Evolutionary conservation across 2,888 invertebrate species (phyloP).

Genomic region (Calliphora vomitoria): DNA sequence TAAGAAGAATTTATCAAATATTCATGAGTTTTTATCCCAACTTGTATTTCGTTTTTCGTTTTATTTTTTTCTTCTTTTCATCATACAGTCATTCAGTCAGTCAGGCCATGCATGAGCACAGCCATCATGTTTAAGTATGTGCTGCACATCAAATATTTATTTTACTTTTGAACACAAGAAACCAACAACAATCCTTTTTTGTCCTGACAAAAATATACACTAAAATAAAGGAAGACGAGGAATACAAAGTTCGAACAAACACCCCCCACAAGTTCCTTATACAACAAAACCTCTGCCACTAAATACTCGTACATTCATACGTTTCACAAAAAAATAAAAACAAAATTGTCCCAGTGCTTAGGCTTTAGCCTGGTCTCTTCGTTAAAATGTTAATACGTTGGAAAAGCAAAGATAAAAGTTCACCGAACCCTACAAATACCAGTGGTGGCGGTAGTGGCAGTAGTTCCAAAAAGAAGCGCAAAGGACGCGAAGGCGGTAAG

Average conservation of each 20-base stretch:
- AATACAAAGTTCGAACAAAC: slow-evolving; percentile 36
- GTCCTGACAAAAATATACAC: slow-evolving; percentile 48
- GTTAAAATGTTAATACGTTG: slow-evolving; percentile 90
- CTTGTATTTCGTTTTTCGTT: slow-evolving; percentile 19
- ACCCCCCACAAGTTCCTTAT: slow-evolving; percentile 11
- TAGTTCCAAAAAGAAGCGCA: slow-evolving; percentile 92
- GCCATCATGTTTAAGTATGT: slow-evolving; percentile 54
- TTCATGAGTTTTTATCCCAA: slow-evolving; percentile 63
- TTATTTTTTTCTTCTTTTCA: slow-evolving; percentile 31
- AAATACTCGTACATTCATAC: slow-evolving; percentile 4
- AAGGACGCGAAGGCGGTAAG: slow-evolving; percentile 92
- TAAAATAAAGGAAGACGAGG: slow-evolving; percentile 27
- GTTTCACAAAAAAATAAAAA: neutral
- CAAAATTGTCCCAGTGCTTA: slow-evolving; percentile 39
- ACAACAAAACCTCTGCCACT: slow-evolving; percentile 13
- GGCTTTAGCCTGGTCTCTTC: slow-evolving; percentile 58
- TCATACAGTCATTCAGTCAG: slow-evolving; percentile 3
- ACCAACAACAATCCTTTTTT: slow-evolving; percentile 58
- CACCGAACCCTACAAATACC: slow-evolving; percentile 87
- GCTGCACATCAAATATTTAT: slow-evolving; percentile 70
- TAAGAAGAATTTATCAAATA: slow-evolving; percentile 66
- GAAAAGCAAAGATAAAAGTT: slow-evolving; percentile 93
- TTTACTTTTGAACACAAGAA: slow-evolving; percentile 53
- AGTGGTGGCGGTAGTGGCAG: slow-evolving; percentile 79
- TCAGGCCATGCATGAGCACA: slow-evolving; percentile 16